Conservation (phyloP, 2,113 vertebrate species). For the Phasianus colchicus region DNA sequence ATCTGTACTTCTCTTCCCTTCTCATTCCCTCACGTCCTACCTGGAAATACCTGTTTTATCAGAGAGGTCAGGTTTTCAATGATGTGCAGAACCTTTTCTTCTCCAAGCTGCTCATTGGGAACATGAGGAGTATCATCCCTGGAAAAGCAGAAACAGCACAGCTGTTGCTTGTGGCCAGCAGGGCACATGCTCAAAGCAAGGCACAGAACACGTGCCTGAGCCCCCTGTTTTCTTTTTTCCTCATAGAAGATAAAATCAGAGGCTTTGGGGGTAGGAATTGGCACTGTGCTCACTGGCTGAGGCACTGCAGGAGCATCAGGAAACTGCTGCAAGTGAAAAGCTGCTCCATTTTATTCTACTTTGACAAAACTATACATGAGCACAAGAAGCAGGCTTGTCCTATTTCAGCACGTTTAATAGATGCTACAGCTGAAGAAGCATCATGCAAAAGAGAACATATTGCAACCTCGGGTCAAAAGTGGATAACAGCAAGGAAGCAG, state of each 20-base stretch:
- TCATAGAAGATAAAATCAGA: background rate
- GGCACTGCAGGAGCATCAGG: background rate
- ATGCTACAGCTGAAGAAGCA: background rate
- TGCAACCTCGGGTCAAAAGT: background rate
- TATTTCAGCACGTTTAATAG: accelerated
- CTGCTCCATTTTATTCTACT: background rate
- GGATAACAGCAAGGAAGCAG: background rate
- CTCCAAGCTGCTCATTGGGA: conserved; percentile 84
- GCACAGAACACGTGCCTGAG: background rate
- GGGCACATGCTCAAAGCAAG: background rate
- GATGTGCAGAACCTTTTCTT: conserved; percentile 84
- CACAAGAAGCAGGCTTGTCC: background rate
- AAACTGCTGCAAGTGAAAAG: background rate
- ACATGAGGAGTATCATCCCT: conserved; percentile 96
- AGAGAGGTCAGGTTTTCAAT: conserved; percentile 85
- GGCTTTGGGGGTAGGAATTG: background rate
- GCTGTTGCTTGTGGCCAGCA: background rate
- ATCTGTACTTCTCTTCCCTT: background rate
- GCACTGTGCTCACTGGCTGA: background rate
- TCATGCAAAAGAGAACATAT: background rate
- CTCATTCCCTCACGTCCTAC: conserved; percentile 67
- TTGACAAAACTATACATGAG: background rate
- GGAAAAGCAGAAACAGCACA: conserved; percentile 3
- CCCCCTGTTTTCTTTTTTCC: background rate
- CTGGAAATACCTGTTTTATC: conserved; percentile 87